Base-by-base conservation (phyloP, 2,113 vertebrate species). In the Plecotus auritus region DNA sequence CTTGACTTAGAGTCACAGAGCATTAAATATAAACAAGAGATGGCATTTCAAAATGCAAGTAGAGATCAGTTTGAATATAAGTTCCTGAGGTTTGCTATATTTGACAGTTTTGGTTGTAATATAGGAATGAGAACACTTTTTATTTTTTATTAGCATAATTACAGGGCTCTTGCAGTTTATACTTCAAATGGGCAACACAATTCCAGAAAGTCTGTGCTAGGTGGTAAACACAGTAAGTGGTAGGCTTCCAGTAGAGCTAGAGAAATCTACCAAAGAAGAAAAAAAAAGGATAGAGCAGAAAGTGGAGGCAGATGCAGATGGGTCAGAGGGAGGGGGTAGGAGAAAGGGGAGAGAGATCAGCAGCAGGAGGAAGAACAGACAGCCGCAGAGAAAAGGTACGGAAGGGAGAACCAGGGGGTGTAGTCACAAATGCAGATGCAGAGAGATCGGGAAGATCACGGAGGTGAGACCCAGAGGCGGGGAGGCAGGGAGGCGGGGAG, bases 21-120 rank as follows among this genome's bases (percentile, higher is more conserved):
- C 74, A 93, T 82, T 67, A 91, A 49, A 73, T 90, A 73, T 81
- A 90, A 93, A 85, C 45, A 96, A 87, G 14, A 37, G 56, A 72
- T 20, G 66, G 30, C 59, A 64, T 86, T 94, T 92, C 59, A 84
- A 87, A 95, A 88, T 47, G n/a, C 22, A 30, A 76, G 72, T 54
- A 84, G 78, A 47, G 81, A 92, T 82, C 3, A 89, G 23, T 73
- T 72, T 0, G 5, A 76, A 13, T 96, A 37, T 32, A 51, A 70
- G 28, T 5, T 86, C n/a, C 59, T 86, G 40, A 59, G 9, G 23
- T 76, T 92, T 81, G 42, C 47, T 80, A 2, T 26, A 23, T 82
- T 91, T 91, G 51, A 95, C 18, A 81, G 70, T 95, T 96, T 95
- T 59, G 22, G 40, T 47, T 73, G 28, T 42, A 37, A 49, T 85